Base-by-base conservation (phyloP, 1,140 invertebrate genomes). In the Magallana gigas region DNA sequence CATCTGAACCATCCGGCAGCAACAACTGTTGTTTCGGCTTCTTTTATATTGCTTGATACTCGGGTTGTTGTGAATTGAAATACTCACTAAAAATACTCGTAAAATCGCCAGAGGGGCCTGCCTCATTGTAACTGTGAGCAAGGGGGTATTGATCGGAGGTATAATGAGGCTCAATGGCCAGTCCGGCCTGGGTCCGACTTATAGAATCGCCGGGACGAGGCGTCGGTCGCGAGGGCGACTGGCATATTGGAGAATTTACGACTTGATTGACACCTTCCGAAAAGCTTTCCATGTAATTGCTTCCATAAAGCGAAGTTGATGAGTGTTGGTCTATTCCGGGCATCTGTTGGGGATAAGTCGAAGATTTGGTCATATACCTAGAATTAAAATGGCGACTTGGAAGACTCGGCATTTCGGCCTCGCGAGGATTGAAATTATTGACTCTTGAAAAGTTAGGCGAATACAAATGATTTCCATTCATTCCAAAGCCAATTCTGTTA, bases 31-130 rank as follows among this genome's bases (percentile, higher is more conserved):
- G 68, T 76, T 29, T 36, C 36, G n/a, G 23, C 12, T 83, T 57
- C 16, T 9, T 48, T 29, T 83, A 83, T 16, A 83, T 83, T 29
- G 81, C 57, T 56, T 83, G 81, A 29, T 83, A 83, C 48, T 83
- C 81, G 3, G 57, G 81, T 56, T 83, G 81, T 58, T 83, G 81
- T 83, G 81, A 83, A 83, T 83, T 83, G 57, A 83, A 83, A 83
- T 83, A 83, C 81, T 83, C 81, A 58, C 81, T 83, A 83, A 83
- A 83, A 58, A 83, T 83, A 83, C 81, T 83, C 81, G 81, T 83
- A 57, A 83, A 83, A 83, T 83, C 81, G 48, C 48, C 57, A n/a
- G 81, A 83, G 14, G 81, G 36, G 68, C 68, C 36, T n/a, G 57
- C 81, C 81, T 83, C 81, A 83, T 83, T 83, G 81, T 83, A 83